Percentiles rank a stretch among this genome's conserved stretches.
These are phyloP conservation scores for chimpanzee (Pan troglodytes) DNA, from an alignment of 2,113 vertebrate genomes.

Conservation along the genomic window NHGRI_mPanTro3-v2.1_pri NC_072407.2:30938001-30938500, in stretches of 20 bases:
- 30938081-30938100: not conserved
- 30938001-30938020: not conserved
- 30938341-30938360: not conserved
- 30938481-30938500: not conserved
- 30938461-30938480: not conserved
- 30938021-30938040: not conserved
- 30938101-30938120: not conserved
- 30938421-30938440: not conserved
- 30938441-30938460: not conserved
- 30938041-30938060: not conserved
- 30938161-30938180: not conserved
- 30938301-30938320: not conserved
- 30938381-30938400: not conserved
- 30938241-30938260: not conserved
- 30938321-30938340: not conserved
- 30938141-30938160: not conserved
- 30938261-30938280: not conserved
- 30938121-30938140: constrained; percentile 4
- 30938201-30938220: not conserved
- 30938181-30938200: not conserved
- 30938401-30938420: not conserved
- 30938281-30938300: not conserved
- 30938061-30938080: not conserved
- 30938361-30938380: not conserved
- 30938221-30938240: not conserved